Evolutionary conservation across 1,140 invertebrate species (phyloP), one percentile per base, ranked within the genome.

Genomic region (Ips nitidus): DNA sequence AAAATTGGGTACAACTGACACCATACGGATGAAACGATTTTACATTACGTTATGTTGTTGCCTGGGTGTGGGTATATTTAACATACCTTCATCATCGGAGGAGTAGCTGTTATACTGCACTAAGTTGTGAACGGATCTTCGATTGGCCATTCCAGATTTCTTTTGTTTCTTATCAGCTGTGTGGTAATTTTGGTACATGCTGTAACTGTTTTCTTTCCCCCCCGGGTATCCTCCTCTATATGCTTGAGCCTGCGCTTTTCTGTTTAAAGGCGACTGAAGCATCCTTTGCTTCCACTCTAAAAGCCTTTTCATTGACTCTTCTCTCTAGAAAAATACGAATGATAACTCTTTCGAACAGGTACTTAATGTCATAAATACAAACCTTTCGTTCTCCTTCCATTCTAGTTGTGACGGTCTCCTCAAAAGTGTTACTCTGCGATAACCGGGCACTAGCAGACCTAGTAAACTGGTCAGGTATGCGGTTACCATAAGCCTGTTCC

Each of bases 271-370:
- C 36, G 91, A 93, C 78, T 94, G 93, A 70, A 95, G 81, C 94
- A 95, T 95, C 75, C 93, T 85, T 81, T 95, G 93, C 80, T 95
- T 95, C 94, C 94, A 95, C 81, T 95, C 93, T 6, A 95, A 81
- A 67, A 95, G 80, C 7, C 94, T 84, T 82, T 93, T 94, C 92
- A 95, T 94, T 3, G 93, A 94, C 81, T 95, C 93, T 83, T 95
- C 93, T 40, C 92, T 69, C 79, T 80, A 7, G 43, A 58, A 55
- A 64, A 66, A 57, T 57, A 6, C n/a, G n/a, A 37, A 43, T 57
- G 70, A n/a, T 58, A 7, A 5, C 6, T 1, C 41, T 59, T 42
- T 6, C 7, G 1, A 6, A 56, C 22, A 36, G 39, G 22, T 1
- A 50, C 45, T 50, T 3, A 50, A 60, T 58, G n/a, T 2, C 57